phyloP scores from a whole-genome alignment of 2,797 vertebrate species.

The Acomys russatus region DNA sequence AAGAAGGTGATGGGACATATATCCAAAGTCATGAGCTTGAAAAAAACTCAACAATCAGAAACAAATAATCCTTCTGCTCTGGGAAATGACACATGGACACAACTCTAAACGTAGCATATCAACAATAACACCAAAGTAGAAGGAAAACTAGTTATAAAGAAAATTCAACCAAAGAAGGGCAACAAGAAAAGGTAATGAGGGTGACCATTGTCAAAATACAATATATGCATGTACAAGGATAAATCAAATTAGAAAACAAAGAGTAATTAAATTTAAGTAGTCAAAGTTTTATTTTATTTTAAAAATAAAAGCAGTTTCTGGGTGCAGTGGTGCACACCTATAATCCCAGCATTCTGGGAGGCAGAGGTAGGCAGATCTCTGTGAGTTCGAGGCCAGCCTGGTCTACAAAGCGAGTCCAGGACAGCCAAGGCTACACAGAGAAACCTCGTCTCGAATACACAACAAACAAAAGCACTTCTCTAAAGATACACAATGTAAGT shows the following conservation, averaged over 20 bases:
- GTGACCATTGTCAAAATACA: background rate
- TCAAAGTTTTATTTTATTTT: background rate
- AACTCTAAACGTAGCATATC: background rate
- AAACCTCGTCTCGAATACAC: no score
- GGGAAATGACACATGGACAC: background rate
- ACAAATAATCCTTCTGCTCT: background rate
- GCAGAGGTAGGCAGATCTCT: no score
- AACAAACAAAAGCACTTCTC: background rate
- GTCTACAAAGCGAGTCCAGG: no score
- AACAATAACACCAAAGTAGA: background rate
- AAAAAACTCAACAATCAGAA: slow-evolving; percentile 8
- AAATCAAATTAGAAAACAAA: background rate
- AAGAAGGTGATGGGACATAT: background rate
- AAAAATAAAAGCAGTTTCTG: no score
- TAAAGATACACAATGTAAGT: slow-evolving; percentile 8
- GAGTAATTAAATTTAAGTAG: slow-evolving; percentile 27
- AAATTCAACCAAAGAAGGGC: background rate
- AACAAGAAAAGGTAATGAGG: background rate
- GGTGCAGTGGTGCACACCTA: no score
- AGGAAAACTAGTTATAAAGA: background rate
- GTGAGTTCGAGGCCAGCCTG: no score
- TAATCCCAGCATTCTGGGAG: no score
- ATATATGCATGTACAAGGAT: background rate
- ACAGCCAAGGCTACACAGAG: no score
- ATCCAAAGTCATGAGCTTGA: slow-evolving; percentile 28